phyloP scores from a whole-genome alignment of 2,797 vertebrate species.

The Heliangelus exortis region DNA sequence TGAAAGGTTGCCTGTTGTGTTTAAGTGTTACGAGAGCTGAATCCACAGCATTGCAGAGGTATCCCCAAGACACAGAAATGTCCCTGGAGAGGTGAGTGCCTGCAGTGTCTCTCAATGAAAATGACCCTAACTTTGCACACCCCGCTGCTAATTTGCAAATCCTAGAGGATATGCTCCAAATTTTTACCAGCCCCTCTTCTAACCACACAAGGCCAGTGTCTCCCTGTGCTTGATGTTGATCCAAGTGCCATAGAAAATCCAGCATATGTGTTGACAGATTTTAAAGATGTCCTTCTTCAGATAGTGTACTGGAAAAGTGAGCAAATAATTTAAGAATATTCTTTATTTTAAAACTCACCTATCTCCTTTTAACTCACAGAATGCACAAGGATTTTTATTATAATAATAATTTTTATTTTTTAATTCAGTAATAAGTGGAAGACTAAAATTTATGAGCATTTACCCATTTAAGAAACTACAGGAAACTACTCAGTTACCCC shows the following conservation, averaged over 20 bases:
- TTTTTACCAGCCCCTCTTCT: background rate
- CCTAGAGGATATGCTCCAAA: background rate
- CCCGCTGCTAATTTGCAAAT: background rate
- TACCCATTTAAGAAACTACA: background rate
- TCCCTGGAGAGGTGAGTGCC: background rate
- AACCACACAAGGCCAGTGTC: background rate
- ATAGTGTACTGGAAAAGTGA: background rate
- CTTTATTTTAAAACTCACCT: background rate
- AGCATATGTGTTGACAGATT: background rate
- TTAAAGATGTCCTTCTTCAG: fast-evolving
- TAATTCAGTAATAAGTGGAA: background rate
- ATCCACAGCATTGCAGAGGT: background rate
- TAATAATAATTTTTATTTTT: background rate
- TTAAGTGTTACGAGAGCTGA: background rate
- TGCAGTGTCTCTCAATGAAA: background rate
- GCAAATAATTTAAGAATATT: fast-evolving
- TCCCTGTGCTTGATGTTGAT: background rate
- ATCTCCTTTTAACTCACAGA: background rate
- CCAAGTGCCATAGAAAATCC: background rate
- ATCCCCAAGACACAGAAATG: fast-evolving
- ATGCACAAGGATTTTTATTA: background rate
- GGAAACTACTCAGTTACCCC: background rate
- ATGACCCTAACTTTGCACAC: fast-evolving
- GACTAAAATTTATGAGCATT: background rate
- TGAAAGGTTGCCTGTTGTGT: background rate